Evolutionary conservation across 2,888 invertebrate genomes (phyloP), one percentile per base, ranked within the genome.

Genomic region (Ormyrus rosae): DNA sequence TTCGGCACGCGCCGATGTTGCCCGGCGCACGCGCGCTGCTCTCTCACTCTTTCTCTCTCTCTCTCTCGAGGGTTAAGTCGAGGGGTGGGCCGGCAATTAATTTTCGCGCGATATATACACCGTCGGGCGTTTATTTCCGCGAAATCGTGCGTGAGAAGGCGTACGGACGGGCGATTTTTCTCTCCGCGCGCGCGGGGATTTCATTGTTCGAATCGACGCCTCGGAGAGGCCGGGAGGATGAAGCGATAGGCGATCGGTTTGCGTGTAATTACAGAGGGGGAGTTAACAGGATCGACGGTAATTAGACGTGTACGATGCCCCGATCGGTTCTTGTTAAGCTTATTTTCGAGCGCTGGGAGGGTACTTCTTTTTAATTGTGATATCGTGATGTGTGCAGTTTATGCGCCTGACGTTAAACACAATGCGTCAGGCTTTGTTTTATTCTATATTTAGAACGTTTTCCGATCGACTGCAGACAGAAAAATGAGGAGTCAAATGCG

Each of bases 1-100:
- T 70, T 77, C 78, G 83, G 85, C 87, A 87, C 87, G 88, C 83
- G 87, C 85, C 83, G 82, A 80, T 64, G 78, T 82, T 79, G 34
- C 19, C 19, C 4, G 34, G 34, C 34, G 73, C 81, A 60, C 81
- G 56, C 9, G 11, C 19, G 19, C 19, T 19, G 19, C 19, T 19
- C 19, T 19, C 19, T 19, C 19, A 1, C 19, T 19, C 19, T 19
- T 0, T 0, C n/a, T 50, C n/a, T 50, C 46, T 46, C 13, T 70
- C 65, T 13, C 46, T 45, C 19, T 64, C 74, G 60, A 46, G 50
- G 11, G 55, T 34, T 34, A 34, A 34, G 34, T 4, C 34, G 34
- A 34, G 34, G 34, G 34, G 34, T 34, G 34, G 34, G 34, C 34
- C 34, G n/a, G 11, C 67, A 51, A 75, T 67, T 51, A 60, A 75